A percentile compares a stretch with the other conserved stretches of the same genome.
phyloP scores from a whole-genome alignment of 2,113 vertebrate species.

The Coryphaenoides rupestris region DNA sequence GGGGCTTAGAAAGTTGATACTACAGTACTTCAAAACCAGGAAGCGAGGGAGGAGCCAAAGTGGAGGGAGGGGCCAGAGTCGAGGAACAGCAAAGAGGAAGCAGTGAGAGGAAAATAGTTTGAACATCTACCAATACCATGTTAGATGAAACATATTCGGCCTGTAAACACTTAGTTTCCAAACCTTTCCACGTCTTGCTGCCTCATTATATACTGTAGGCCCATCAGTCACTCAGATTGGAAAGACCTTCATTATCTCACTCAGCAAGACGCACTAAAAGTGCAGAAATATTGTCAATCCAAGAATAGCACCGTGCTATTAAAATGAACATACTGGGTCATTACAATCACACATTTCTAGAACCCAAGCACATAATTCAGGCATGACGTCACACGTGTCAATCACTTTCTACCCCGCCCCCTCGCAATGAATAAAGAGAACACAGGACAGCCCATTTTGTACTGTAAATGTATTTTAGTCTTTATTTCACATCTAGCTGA shows the following conservation, averaged over 20 bases:
- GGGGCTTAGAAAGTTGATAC: background rate
- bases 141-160: too few relatives aligned
- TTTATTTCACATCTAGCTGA: slow-evolving; percentile 70
- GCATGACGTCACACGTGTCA: background rate
- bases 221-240: too few relatives aligned
- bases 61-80: slow-evolving; percentile 19
- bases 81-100: slow-evolving; percentile 41
- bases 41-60: slow-evolving; percentile 32
- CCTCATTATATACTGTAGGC: too few relatives aligned
- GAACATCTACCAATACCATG: background rate
- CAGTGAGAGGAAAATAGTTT: slow-evolving; percentile 27
- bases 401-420: background rate
- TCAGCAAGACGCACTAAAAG: too few relatives aligned
- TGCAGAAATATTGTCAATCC: too few relatives aligned
- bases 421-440: slow-evolving; percentile 22
- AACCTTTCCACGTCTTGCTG: too few relatives aligned
- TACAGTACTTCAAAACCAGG: slow-evolving; percentile 3
- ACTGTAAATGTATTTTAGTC: slow-evolving; percentile 62
- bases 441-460: slow-evolving; percentile 40
- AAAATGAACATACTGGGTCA: too few relatives aligned
- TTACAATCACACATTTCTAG: too few relatives aligned
- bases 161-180: too few relatives aligned
- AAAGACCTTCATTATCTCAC: too few relatives aligned
- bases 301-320: too few relatives aligned
- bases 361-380: too few relatives aligned